phyloP scores from a whole-genome alignment of 2,797 vertebrate genomes.

The Lagothrix lagotricha region DNA sequence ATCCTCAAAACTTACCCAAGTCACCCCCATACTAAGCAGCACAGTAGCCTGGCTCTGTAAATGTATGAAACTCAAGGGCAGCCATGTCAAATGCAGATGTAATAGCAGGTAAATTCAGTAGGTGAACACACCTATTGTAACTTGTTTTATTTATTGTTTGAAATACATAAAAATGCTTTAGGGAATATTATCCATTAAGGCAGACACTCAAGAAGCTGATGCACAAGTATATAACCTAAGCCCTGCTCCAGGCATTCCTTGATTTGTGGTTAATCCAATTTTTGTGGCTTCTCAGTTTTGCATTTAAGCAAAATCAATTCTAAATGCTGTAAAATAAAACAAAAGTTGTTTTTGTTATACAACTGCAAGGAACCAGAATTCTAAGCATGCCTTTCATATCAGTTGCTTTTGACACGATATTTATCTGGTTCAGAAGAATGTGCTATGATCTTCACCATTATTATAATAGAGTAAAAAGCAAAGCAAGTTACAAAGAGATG shows the following conservation, averaged over 20 bases:
- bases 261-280: slow-evolving; percentile 54
- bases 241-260: slow-evolving; percentile 19
- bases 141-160: slow-evolving; percentile 25
- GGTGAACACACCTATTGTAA: neutral
- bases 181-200: neutral
- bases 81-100: neutral
- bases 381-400: neutral
- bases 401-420: slow-evolving; percentile 29
- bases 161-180: neutral
- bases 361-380: neutral
- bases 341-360: slow-evolving; percentile 35
- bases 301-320: slow-evolving; percentile 21
- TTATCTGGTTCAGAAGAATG: slow-evolving; percentile 40
- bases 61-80: neutral
- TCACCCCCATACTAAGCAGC: neutral
- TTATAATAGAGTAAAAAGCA: slow-evolving; percentile 26
- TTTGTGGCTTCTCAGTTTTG: slow-evolving; percentile 31
- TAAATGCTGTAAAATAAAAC: slow-evolving; percentile 39
- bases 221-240: neutral
- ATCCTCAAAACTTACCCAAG: neutral
- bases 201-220: neutral
- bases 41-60: neutral
- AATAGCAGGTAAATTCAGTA: neutral
- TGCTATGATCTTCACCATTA: neutral
- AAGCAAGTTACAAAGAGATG: slow-evolving; percentile 6